A percentile compares a stretch with the other conserved stretches of the same genome.
Evolutionary conservation across 2,888 invertebrate species (phyloP).

Genomic region (Invenusta paracnida): DNA sequence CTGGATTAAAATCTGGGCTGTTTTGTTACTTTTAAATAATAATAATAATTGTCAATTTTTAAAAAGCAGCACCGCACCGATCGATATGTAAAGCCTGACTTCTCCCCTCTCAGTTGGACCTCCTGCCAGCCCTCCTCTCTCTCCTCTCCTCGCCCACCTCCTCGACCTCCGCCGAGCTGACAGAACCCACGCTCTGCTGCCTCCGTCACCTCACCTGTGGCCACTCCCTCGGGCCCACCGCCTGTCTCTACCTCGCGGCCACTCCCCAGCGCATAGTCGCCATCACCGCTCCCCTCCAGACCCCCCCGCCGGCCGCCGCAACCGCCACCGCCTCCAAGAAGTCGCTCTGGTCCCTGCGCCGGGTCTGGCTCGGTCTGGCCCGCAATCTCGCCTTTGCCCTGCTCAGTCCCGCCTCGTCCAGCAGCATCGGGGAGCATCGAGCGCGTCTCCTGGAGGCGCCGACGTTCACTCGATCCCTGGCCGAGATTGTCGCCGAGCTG

Average conservation of each 20-base stretch:
- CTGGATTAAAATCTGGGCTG: too few relatives aligned
- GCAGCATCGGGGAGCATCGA: too few relatives aligned
- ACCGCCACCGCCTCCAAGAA: too few relatives aligned
- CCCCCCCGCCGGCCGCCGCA: not conserved
- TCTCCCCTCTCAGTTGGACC: not conserved
- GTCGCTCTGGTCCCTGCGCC: not conserved
- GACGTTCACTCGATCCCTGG: not conserved
- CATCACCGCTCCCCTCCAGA: not conserved
- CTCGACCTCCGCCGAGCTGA: not conserved
- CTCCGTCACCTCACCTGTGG: not conserved
- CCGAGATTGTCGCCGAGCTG: not conserved
- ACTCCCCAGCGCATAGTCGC: not conserved
- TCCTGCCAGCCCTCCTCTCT: not conserved
- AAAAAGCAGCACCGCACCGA: too few relatives aligned
- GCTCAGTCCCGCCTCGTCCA: too few relatives aligned
- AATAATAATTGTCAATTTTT: too few relatives aligned
- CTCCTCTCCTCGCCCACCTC: not conserved
- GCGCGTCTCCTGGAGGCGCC: too few relatives aligned
- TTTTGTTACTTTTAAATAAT: too few relatives aligned
- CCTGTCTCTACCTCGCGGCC: not conserved
- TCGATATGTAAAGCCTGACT: too few relatives aligned
- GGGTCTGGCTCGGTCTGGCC: not conserved
- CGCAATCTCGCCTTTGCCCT: not conserved
- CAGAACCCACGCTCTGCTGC: not conserved
- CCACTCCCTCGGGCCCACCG: not conserved